A percentile compares a stretch with the other conserved stretches of the same genome.
phyloP scores from a whole-genome alignment of 2,888 invertebrate species.

The Anorthoa munda region DNA sequence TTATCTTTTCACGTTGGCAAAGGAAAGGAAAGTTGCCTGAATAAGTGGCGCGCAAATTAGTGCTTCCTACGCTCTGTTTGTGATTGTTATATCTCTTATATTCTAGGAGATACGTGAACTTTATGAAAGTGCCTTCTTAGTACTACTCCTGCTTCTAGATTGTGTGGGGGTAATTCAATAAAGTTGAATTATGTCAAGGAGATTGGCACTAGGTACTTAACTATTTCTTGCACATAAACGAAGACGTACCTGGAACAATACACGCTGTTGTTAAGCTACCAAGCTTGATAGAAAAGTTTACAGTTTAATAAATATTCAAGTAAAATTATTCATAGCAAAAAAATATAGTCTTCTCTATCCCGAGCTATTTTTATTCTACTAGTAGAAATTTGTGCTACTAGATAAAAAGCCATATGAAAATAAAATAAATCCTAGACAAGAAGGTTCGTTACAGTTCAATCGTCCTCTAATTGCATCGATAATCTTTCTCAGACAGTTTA shows the following conservation, averaged over 20 bases:
- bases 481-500: constrained; percentile 25
- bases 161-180: background rate
- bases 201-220: background rate
- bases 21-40: constrained; percentile 1
- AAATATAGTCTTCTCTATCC: too few relatives aligned
- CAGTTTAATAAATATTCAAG: too few relatives aligned
- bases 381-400: background rate
- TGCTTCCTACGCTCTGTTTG: background rate
- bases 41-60: constrained; percentile 22
- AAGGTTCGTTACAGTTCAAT: constrained; percentile 28
- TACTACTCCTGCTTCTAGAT: background rate
- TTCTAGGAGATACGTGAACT: background rate
- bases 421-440: constrained; percentile 9
- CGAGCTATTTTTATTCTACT: background rate
- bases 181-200: background rate
- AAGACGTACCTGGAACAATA: background rate
- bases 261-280: too few relatives aligned
- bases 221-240: background rate
- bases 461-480: constrained; percentile 9
- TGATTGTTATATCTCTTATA: constrained; percentile 1
- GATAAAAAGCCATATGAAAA: background rate
- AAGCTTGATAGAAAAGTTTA: too few relatives aligned
- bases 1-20: constrained; percentile 18
- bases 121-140: background rate
- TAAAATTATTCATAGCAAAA: too few relatives aligned